Evolutionary conservation across 1,140 invertebrate genomes (phyloP).

Genomic region (Drosophila nikananu): DNA sequence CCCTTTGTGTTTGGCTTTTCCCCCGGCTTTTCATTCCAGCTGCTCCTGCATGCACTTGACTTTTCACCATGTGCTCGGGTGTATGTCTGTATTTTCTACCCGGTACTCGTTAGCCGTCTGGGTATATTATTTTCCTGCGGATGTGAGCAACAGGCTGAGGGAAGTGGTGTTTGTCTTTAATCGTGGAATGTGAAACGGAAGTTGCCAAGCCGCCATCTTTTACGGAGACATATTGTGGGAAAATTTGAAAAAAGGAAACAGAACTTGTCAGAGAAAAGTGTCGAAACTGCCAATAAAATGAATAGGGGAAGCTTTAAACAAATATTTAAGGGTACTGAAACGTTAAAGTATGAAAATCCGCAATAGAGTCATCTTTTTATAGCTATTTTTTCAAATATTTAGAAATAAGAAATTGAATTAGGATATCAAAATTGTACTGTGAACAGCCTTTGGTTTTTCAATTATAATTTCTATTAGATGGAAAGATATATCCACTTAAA

Average conservation of each 20-base stretch:
- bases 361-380: too few species aligned
- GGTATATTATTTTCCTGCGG: conserved; percentile 47
- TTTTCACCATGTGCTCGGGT: conserved; percentile 15
- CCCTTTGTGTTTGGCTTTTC: conserved; percentile 10
- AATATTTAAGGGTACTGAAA: not conserved
- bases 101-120: conserved; percentile 22
- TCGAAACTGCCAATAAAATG: not conserved
- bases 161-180: conserved; percentile 9
- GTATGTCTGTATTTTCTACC: not conserved
- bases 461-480: not conserved
- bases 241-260: not conserved
- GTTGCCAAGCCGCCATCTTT: conserved; percentile 6
- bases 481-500: not conserved
- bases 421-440: not conserved
- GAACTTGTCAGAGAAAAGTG: not conserved
- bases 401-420: not conserved
- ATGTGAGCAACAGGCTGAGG: conserved; percentile 30
- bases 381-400: not conserved
- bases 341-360: too few species aligned
- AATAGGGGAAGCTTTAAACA: not conserved
- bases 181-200: conserved; percentile 3
- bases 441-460: not conserved
- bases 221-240: too few species aligned
- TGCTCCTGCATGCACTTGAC: conserved; percentile 35
- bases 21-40: conserved; percentile 7